Evolutionary conservation across 2,113 vertebrate species (phyloP), one percentile per base, ranked within the genome.

Genomic region (Sterna hirundo): DNA sequence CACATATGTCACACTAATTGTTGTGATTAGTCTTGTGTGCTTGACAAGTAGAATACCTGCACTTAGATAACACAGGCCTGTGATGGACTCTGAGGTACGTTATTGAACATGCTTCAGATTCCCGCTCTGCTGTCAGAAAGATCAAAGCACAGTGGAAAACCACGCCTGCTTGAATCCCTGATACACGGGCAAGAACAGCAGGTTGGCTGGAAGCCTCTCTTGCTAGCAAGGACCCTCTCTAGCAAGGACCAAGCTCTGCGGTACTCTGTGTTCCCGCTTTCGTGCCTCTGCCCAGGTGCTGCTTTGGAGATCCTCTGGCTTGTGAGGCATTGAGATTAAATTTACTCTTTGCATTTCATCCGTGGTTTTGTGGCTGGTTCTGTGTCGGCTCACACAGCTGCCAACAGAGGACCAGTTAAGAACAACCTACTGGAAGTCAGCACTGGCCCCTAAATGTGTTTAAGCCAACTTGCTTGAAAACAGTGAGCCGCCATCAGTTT

Each of bases 381-480:
- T 4, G 26, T 9, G 38, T 19, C 4, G 4, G 61, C 36, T 64
- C 38, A 64, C 26, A 64, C 38, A 64, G 16, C 38, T 13, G 17
- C 38, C 25, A 6, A 36, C 0, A 0, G 77, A 65, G 10, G 5
- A 70, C 30, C 3, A 40, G 32, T 76, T 29, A 65, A 55, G 55
- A 87, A 54, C 52, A 68, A 15, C 20, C 36, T 40, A 40, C 44
- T 51, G 32, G 9, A 81, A 57, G 30, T 13, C 57, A 61, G n/a
- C 0, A 0, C 11, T 29, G 36, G 14, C 46, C 58, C 15, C 10
- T 36, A 5, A 2, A 49, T 6, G 64, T 14, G 11, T 34, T 82
- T 64, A 64, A 23, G 51, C 12, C 61, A 68, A 18, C 36, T 30
- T 52, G 14, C 36, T 61, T 36, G 38, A 52, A 86, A 91, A 15